Base-by-base conservation (phyloP, 2,797 vertebrate species). In the Pelodytes ibericus region DNA sequence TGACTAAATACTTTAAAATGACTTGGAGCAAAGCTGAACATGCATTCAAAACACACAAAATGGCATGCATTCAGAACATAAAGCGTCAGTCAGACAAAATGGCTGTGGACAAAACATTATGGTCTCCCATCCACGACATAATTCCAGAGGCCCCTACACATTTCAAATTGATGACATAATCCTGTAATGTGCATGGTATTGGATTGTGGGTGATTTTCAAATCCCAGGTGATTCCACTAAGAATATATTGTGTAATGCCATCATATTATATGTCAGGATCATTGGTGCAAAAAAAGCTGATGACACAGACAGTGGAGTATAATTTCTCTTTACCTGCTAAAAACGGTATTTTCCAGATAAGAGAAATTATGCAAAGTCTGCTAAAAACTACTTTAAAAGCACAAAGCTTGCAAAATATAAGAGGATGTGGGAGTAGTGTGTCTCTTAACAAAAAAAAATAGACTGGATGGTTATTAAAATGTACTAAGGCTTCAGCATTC, bases 281-380 rank as follows among this genome's bases (percentile, higher is more conserved):
- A 44, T 44, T 44, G 41, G 41, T 16, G 41, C 41, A 44, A 16
- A 44, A n/a, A 44, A 44, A 1, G 41, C 13, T 13, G 15, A 44
- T 13, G 15, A 3, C 1, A 44, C 6, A 44, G 41, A 53, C 22
- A 53, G 2, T 53, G 5, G 24, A 53, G 16, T 9, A 53, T 24
- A 1, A 3, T 24, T 53, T 24, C n/a, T 7, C n/a, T 22, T n/a
- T 25, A 53, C 9, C 49, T 53, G n/a, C 22, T 22, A 22, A 1
- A 24, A 20, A 22, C 11, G 20, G 49, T 24, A 53, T 53, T n/a
- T 53, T 53, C 49, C 6, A 2, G 20, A 53, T 44, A 15, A 16
- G 18, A 44, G 13, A 53, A 53, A 53, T 53, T 53, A 53, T 53
- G 49, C 49, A 53, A 53, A 53, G 49, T 53, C 49, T 53, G 49